Evolutionary conservation across 1,140 invertebrate genomes (phyloP), one percentile per base, ranked within the genome.

Genomic region (Eriosoma lanigerum): DNA sequence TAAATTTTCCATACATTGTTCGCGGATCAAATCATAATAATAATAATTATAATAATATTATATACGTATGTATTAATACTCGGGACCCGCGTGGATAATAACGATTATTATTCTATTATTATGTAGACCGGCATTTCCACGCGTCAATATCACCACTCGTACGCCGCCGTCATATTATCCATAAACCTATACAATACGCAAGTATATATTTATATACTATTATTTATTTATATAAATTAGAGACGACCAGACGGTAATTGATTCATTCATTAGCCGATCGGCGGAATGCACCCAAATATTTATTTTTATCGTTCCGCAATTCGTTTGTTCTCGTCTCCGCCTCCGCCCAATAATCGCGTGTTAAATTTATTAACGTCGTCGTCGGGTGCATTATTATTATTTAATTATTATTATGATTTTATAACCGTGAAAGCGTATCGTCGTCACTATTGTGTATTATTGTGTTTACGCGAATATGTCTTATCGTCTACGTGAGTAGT

Each of bases 191-290:
- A 48, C 46, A 48, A 10, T 62, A 32, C n/a, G 26, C 29, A 10
- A 24, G 12, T 46, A 13, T 62, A 26, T 48, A 48, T 8, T 48
- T 48, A 48, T 6, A 10, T 68, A 13, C 10, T 13, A 13, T 10
- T 48, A 48, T 48, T 48, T 48, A 68, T 68, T 68, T 68, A 26
- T 68, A 48, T 26, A 21, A 72, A 72, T 52, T 72, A 52, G 26
- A 72, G 24, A n/a, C 38, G 21, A 10, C 8, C 38, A 15, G 32
- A 46, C 38, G 13, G 54, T 78, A 78, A 78, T 78, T 78, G 75
- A 78, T 78, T 78, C 56, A 62, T 78, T 78, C 75, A 78, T 78
- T 75, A 78, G 32, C 17, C 56, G 32, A 78, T 78, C 38, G 19
- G 32, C 54, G 56, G 75, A 78, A 78, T 78, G 54, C 56, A 8